Evolutionary conservation across 1,140 invertebrate species (phyloP).

Genomic region (Bradysia coprophila): DNA sequence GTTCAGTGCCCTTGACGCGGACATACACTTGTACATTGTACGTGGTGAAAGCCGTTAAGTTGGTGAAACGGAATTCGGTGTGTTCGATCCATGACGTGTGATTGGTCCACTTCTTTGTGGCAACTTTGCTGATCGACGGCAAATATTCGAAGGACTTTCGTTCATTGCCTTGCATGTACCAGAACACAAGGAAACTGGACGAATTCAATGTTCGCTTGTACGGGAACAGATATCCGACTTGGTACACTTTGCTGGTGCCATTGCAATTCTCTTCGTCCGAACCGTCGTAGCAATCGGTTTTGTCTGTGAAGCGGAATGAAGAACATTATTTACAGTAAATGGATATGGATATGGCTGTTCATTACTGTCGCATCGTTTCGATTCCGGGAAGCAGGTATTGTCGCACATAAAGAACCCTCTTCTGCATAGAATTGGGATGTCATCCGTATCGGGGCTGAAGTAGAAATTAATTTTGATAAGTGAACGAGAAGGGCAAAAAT

Average conservation of each 20-base stretch:
- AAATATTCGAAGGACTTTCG: constrained; percentile 33
- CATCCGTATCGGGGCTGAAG: not conserved
- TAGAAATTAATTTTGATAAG: no score
- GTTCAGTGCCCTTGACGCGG: constrained; percentile 27
- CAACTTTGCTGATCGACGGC: constrained; percentile 29
- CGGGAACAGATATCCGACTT: constrained; percentile 11
- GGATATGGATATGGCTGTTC: no score
- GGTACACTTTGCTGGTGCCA: constrained; percentile 25
- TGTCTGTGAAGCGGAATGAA: no score
- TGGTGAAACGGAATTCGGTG: constrained; percentile 34
- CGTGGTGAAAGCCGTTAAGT: constrained; percentile 43
- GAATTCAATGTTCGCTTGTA: not conserved
- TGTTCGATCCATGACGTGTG: constrained; percentile 30
- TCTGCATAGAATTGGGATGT: constrained; percentile 24
- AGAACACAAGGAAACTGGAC: constrained; percentile 28
- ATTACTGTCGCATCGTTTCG: constrained; percentile 45
- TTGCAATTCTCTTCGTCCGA: constrained; percentile 51
- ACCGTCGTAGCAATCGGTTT: constrained; percentile 45
- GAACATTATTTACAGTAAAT: no score
- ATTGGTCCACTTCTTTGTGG: constrained; percentile 31
- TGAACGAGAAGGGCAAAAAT: no score
- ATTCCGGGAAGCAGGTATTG: constrained; percentile 34
- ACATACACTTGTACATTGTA: constrained; percentile 68
- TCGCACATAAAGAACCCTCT: constrained; percentile 41
- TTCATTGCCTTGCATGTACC: constrained; percentile 26